Conservation (phyloP, 2,888 invertebrate genomes). For the Andricus curvator region DNA sequence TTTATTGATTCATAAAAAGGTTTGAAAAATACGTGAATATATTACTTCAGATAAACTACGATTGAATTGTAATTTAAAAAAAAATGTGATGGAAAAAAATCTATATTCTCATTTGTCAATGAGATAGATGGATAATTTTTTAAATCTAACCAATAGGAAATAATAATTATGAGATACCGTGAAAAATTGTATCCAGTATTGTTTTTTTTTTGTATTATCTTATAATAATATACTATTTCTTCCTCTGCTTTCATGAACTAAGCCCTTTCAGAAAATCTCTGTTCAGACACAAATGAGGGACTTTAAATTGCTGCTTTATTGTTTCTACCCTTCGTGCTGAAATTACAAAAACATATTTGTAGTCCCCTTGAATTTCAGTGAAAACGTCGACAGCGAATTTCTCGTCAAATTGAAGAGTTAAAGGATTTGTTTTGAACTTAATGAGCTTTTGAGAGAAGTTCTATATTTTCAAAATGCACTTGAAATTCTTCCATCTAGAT, state of each 20-base stretch:
- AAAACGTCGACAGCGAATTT: not conserved
- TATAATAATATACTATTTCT: not conserved
- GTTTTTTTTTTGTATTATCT: too few species aligned
- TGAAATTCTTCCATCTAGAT: not conserved
- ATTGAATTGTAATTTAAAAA: too few species aligned
- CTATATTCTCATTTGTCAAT: too few species aligned
- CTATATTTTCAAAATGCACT: conserved; percentile 1
- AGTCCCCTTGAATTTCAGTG: conserved; percentile 21
- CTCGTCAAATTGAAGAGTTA: conserved; percentile 15
- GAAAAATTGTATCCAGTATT: too few species aligned
- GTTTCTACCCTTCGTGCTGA: conserved; percentile 1
- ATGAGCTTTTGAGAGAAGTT: not conserved
- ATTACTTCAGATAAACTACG: not conserved
- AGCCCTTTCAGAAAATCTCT: not conserved
- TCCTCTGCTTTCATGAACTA: not conserved
- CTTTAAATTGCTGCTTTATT: conserved; percentile 2
- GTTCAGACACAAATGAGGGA: not conserved
- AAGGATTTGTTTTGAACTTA: not conserved
- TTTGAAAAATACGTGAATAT: not conserved
- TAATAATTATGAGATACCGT: too few species aligned
- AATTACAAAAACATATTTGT: conserved; percentile 20
- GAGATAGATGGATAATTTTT: too few species aligned
- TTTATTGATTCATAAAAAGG: not conserved
- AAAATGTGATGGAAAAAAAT: too few species aligned
- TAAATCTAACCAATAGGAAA: too few species aligned